phyloP scores from a whole-genome alignment of 1,140 invertebrate genomes.

The Bombus waltoni region DNA sequence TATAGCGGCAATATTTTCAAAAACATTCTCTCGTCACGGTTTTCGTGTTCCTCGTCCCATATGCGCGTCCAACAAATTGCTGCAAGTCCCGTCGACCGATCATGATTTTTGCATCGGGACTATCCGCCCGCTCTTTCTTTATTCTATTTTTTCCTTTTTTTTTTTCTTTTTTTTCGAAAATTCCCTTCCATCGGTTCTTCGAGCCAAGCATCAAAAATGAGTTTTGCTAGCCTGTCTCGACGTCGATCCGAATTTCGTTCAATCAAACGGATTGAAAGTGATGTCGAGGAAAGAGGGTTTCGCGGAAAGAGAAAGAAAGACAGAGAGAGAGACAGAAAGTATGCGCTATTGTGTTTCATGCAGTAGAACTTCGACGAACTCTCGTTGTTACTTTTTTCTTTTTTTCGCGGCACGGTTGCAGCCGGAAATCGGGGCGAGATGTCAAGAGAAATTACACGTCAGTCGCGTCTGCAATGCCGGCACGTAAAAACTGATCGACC shows the following conservation, averaged over 20 bases:
- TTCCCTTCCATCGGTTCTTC: not conserved
- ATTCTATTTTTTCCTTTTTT: not conserved
- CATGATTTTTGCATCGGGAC: too few species aligned
- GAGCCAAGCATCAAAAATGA: not conserved
- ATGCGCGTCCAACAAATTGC: not conserved
- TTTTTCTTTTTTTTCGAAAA: not conserved
- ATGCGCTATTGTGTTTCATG: slow-evolving; percentile 25
- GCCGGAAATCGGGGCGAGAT: not conserved
- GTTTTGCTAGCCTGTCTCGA: not conserved
- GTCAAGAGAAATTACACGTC: slow-evolving; percentile 51
- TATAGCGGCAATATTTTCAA: not conserved
- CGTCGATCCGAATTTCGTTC: slow-evolving; percentile 44
- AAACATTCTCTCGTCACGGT: not conserved
- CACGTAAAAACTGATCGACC: slow-evolving; percentile 39
- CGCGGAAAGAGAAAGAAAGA: not conserved
- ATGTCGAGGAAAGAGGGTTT: slow-evolving; percentile 16
- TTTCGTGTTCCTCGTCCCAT: not conserved
- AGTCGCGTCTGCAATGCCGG: slow-evolving; percentile 22
- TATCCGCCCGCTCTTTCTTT: not conserved
- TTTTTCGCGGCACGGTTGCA: not conserved
- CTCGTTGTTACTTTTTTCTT: slow-evolving; percentile 26
- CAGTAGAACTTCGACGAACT: slow-evolving; percentile 17
- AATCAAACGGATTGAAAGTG: slow-evolving; percentile 33
- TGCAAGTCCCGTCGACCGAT: not conserved
- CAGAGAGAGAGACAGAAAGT: not conserved